Base-by-base conservation (phyloP, 2,888 invertebrate species). In the Pterostichus niger region DNA sequence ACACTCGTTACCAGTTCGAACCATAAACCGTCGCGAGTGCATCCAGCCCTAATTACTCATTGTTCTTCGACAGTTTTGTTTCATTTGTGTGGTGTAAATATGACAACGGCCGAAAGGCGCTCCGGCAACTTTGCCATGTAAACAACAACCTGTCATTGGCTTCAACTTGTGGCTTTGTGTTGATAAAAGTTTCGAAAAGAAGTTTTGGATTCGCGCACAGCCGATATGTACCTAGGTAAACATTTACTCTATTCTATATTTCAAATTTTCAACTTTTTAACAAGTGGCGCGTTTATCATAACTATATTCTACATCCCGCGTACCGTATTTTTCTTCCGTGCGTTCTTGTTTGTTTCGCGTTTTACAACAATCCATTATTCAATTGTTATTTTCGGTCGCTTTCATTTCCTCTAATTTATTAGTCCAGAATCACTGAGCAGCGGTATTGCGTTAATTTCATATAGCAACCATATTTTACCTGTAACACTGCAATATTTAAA, bases 61-160 rank as follows among this genome's bases (percentile, higher is more conserved):
- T 59, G 59, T 59, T 59, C 6, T 15, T 59, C 13, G 7, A 17
- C 73, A 46, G 49, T 73, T 44, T 73, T 9, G 44, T 68, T 49
- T 15, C 17, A 52, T 75, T 75, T 75, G 77, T 77, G 77, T 40
- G 54, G 52, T 77, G 77, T 56, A 77, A 54, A 56, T 56, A 56
- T 77, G 77, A 77, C 77, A 56, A 77, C 56, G 56, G 54, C 31
- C 15, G 15, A 31, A 15, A 40, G 56, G 35, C 33, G 49, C 35
- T 75, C 35, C 75, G 73, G 46, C 35, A 78, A 78, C 78, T 68
- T 79, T 79, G 71, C 52, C 80, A 80, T 80, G 80, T 80, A 80
- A 80, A 80, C 80, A 80, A 80, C 68, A 71, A 80, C 80, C 80
- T 80, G 80, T 80, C 80, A 59, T 56, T 78, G 56, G 61, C 78